A percentile compares a stretch with the other conserved stretches of the same genome.
Evolutionary conservation across 2,888 invertebrate species (phyloP).

Genomic region (Platycheirus rosarum): DNA sequence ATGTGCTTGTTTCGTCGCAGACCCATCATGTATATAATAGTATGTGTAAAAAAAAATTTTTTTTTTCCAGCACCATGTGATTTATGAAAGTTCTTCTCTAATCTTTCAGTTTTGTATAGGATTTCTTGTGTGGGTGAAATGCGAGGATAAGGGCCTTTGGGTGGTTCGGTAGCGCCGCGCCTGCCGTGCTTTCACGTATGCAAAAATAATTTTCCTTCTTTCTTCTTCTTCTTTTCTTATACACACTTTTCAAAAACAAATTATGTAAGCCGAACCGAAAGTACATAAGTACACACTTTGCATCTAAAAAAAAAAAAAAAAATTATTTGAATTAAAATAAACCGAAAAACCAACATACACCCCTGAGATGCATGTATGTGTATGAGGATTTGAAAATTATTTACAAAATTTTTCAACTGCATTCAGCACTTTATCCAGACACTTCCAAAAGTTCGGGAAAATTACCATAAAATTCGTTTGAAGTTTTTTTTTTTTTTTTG

Average conservation of each 20-base stretch:
- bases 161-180: neutral
- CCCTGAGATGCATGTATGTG: no score
- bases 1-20: slow-evolving; percentile 39
- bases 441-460: slow-evolving; percentile 42
- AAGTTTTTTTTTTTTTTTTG: slow-evolving; percentile 7
- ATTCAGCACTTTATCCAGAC: slow-evolving; percentile 4
- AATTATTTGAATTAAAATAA: no score
- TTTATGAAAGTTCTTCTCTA: slow-evolving; percentile 69
- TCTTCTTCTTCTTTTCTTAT: neutral
- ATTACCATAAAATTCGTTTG: slow-evolving; percentile 61
- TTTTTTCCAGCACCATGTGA: slow-evolving; percentile 67
- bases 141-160: neutral
- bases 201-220: slow-evolving; percentile 34
- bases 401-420: neutral
- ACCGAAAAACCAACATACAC: no score
- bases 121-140: slow-evolving; percentile 48
- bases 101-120: slow-evolving; percentile 40
- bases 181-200: slow-evolving; percentile 42
- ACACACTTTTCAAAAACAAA: neutral
- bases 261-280: neutral
- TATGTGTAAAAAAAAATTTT: slow-evolving; percentile 52
- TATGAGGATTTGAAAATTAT: neutral
- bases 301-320: no score
- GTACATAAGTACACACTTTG: no score
- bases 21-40: slow-evolving; percentile 8